Conservation (phyloP, 2,888 invertebrate genomes). For the Gandaritis pyraliata region DNA sequence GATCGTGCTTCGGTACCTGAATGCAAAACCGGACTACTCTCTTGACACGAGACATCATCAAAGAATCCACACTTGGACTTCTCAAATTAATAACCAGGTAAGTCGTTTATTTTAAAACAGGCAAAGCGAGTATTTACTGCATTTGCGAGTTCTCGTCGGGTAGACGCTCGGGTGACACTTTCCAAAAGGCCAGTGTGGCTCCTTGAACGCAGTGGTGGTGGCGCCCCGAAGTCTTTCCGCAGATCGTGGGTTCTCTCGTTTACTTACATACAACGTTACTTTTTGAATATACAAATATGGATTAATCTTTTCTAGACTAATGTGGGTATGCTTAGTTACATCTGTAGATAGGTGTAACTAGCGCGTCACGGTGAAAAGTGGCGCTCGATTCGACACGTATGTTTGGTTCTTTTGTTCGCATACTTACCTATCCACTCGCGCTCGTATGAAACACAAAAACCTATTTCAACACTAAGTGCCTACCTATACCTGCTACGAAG, state of each 20-base stretch:
- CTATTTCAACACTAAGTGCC: conserved; percentile 60
- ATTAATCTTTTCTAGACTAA: no score
- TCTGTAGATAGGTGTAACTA: conserved; percentile 5
- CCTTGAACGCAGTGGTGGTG: conserved; percentile 48
- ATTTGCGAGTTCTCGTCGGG: conserved; percentile 61
- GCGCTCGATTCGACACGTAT: conserved; percentile 72
- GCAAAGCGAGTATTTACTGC: conserved; percentile 65
- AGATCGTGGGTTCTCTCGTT: conserved; percentile 51
- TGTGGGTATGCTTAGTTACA: no score
- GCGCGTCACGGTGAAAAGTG: conserved; percentile 68
- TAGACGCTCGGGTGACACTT: conserved; percentile 59
- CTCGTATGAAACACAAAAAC: conserved; percentile 68
- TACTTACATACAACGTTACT: conserved; percentile 47
- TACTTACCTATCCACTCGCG: conserved; percentile 60
- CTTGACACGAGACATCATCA: conserved; percentile 66
- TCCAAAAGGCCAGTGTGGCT: conserved; percentile 60
- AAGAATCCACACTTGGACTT: conserved; percentile 66
- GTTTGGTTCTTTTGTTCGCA: conserved; percentile 77
- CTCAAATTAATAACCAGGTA: conserved; percentile 67
- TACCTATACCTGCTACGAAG: conserved; percentile 34
- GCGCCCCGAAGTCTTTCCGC: conserved; percentile 51
- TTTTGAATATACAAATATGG: conserved; percentile 65
- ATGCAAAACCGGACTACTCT: conserved; percentile 81
- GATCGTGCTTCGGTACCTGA: conserved; percentile 81
- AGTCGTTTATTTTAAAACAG: conserved; percentile 55